phyloP scores from a whole-genome alignment of 2,797 vertebrate genomes.

The Glyptemys insculpta region DNA sequence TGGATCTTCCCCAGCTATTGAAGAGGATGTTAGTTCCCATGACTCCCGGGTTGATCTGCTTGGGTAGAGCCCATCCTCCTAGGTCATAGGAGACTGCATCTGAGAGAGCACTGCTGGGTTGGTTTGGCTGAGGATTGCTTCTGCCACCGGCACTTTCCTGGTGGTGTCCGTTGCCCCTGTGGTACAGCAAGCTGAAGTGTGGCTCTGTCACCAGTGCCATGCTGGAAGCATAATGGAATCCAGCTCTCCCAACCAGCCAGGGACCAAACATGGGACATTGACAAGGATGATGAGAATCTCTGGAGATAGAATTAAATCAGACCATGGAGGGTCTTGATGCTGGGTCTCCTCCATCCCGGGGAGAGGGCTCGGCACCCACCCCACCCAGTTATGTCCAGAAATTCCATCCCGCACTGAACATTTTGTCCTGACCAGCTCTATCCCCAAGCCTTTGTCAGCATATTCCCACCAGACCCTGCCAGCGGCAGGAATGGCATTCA shows the following conservation, averaged over 20 bases:
- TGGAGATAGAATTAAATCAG: background rate
- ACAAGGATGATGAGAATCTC: background rate
- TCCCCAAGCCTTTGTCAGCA: background rate
- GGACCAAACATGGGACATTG: background rate
- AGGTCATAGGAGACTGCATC: background rate
- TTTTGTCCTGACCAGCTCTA: background rate
- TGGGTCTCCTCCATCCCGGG: background rate
- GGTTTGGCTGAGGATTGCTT: background rate
- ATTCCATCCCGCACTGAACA: background rate
- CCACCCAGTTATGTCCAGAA: background rate
- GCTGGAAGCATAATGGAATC: background rate
- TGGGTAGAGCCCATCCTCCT: background rate
- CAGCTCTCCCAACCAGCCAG: background rate
- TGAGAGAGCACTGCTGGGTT: background rate
- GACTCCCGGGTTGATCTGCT: background rate
- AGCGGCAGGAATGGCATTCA: background rate
- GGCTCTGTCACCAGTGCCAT: background rate
- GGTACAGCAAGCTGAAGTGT: accelerated
- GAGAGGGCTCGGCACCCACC: too few species aligned
- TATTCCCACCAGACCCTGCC: background rate
- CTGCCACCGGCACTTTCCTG: background rate
- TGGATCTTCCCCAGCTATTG: constrained; percentile 33
- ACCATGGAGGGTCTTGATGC: background rate
- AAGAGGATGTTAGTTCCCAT: constrained; percentile 26
- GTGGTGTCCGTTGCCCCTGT: accelerated